Conservation (phyloP, 2,797 vertebrate species). For the Premnoplex brunnescens region DNA sequence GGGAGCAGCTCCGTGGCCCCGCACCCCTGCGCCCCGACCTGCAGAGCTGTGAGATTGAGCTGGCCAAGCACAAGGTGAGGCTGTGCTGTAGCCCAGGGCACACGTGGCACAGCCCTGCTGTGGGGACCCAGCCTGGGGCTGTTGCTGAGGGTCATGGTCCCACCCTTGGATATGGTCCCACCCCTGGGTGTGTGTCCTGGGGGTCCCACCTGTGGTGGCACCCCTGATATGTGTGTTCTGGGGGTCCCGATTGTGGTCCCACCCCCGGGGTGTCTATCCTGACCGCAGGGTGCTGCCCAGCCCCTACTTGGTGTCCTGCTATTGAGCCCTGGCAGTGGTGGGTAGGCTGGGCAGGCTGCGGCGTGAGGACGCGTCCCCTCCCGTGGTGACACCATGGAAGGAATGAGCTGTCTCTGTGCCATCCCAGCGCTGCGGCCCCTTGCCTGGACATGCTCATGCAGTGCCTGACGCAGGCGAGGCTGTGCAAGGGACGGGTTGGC, state of each 20-base stretch:
- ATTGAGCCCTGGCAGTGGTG: rapidly evolving
- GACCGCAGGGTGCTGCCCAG: rapidly evolving
- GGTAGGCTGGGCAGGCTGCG: neutral
- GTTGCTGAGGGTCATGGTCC: neutral
- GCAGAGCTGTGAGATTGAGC: slow-evolving; percentile 89
- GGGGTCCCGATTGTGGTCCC: neutral
- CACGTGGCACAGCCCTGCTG: rapidly evolving
- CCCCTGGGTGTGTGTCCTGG: neutral
- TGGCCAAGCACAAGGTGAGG: slow-evolving; percentile 91
- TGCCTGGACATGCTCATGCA: neutral
- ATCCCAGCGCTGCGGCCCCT: neutral
- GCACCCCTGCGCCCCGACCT: slow-evolving; percentile 82
- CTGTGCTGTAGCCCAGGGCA: rapidly evolving
- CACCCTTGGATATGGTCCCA: neutral
- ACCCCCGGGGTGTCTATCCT: neutral
- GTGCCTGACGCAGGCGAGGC: neutral
- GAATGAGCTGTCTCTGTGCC: neutral
- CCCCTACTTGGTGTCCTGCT: neutral
- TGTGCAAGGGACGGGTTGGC: rapidly evolving
- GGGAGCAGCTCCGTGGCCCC: slow-evolving; percentile 80
- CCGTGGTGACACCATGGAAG: neutral
- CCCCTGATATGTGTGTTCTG: neutral
- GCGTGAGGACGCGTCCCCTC: neutral
- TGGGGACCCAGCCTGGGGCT: no score
- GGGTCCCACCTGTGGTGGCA: neutral